Evolutionary conservation across 2,113 vertebrate species (phyloP).

Genomic region (Taurulus bubalis): DNA sequence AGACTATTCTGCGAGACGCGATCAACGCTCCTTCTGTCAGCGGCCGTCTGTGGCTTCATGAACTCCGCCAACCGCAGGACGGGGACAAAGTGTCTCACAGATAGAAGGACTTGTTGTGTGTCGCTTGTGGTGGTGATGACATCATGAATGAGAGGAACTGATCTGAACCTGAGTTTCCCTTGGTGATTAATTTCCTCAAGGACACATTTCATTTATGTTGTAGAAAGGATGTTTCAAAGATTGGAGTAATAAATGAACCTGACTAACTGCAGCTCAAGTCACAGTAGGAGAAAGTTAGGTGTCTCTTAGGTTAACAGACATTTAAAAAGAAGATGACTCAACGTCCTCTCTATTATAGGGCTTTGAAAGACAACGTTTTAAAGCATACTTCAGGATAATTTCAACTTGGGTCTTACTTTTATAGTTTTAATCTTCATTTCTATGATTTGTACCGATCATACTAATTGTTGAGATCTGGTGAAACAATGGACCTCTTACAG

Average conservation of each 20-base stretch:
- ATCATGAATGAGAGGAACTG: constrained; percentile 57
- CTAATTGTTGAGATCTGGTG: neutral
- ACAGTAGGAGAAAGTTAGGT: neutral
- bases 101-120: constrained; percentile 44
- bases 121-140: constrained; percentile 58
- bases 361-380: neutral
- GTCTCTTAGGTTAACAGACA: neutral
- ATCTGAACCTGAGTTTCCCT: constrained; percentile 42
- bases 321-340: neutral
- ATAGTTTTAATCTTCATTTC: neutral
- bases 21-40: constrained; percentile 70
- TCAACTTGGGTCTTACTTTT: neutral
- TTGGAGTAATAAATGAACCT: neutral
- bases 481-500: neutral
- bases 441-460: neutral
- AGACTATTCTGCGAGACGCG: constrained; percentile 82
- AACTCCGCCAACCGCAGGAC: constrained; percentile 49
- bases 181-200: constrained; percentile 26
- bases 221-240: constrained; percentile 13
- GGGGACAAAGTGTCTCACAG: constrained; percentile 75
- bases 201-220: neutral
- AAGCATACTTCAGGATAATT: neutral
- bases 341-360: neutral
- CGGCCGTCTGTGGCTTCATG: constrained; percentile 66
- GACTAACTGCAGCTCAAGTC: neutral